Percentiles rank a stretch among this genome's conserved stretches.
phyloP scores from a whole-genome alignment of 2,888 invertebrate genomes.

The Sturmia bella region DNA sequence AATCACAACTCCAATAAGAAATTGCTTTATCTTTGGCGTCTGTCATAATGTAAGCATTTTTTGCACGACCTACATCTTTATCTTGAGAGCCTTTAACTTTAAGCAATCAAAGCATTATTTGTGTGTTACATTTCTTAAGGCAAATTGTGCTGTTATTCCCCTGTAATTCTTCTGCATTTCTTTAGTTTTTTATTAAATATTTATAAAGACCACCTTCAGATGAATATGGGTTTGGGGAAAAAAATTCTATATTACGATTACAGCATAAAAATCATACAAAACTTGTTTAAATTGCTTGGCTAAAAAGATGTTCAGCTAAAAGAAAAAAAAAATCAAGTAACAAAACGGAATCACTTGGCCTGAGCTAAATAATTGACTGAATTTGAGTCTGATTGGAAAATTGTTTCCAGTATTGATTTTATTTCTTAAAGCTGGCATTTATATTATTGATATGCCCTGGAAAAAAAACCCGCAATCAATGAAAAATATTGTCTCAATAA shows the following conservation, averaged over 20 bases:
- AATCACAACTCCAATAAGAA: too few relatives aligned
- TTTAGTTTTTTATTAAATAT: constrained; percentile 8
- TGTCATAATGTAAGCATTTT: too few relatives aligned
- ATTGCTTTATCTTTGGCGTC: too few relatives aligned
- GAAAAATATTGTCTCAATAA: constrained; percentile 14
- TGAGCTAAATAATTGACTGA: constrained; percentile 66
- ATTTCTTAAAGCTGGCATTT: constrained; percentile 26
- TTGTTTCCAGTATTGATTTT: background rate
- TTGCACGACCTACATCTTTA: constrained; percentile 3
- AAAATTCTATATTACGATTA: background rate
- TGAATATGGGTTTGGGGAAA: background rate
- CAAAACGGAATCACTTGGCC: constrained; percentile 60
- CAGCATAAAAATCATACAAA: constrained; percentile 24
- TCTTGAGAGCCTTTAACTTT: constrained; percentile 15
- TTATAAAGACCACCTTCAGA: constrained; percentile 38
- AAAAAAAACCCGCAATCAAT: constrained; percentile 44
- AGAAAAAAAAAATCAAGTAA: constrained; percentile 48
- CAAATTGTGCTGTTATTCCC: constrained; percentile 8
- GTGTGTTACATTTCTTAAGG: constrained; percentile 44
- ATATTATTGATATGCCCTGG: constrained; percentile 30
- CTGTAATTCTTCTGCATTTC: background rate
- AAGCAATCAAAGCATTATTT: constrained; percentile 48
- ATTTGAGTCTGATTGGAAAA: constrained; percentile 34
- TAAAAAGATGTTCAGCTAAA: constrained; percentile 21
- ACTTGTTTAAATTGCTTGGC: constrained; percentile 39